A percentile compares a stretch with the other conserved stretches of the same genome.
Conservation (phyloP, 2,888 invertebrate genomes). For the Auanema sp. region DNA sequence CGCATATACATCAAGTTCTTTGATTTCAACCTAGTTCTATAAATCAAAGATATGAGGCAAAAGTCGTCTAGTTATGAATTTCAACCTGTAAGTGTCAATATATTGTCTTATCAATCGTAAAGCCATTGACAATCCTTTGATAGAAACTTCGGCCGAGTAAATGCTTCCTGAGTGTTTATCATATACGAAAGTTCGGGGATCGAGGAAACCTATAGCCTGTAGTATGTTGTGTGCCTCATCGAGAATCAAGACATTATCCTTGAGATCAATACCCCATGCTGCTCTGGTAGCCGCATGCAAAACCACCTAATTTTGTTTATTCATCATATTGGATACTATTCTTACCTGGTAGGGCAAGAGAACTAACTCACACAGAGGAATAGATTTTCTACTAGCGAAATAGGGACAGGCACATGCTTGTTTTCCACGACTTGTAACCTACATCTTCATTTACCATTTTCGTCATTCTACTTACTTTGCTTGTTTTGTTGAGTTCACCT, state of each 20-base stretch:
- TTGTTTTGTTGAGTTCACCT: constrained; percentile 65
- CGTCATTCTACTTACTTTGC: constrained; percentile 13
- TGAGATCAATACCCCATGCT: constrained; percentile 75
- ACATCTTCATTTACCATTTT: neutral
- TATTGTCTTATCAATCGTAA: constrained; percentile 43
- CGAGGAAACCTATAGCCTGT: constrained; percentile 77
- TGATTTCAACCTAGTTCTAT: constrained; percentile 28
- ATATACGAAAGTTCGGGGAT: neutral
- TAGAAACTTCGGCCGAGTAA: constrained; percentile 41
- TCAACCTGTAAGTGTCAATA: constrained; percentile 28
- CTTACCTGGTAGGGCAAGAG: constrained; percentile 66
- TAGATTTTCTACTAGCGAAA: constrained; percentile 82
- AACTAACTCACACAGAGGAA: constrained; percentile 78
- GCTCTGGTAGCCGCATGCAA: constrained; percentile 79
- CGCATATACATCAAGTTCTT: constrained; percentile 50
- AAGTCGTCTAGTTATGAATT: neutral
- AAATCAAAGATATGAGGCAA: constrained; percentile 9
- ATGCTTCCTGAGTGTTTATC: constrained; percentile 25
- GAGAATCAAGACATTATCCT: constrained; percentile 79
- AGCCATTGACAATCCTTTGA: constrained; percentile 29
- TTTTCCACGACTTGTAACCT: constrained; percentile 69
- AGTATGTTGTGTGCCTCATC: constrained; percentile 97
- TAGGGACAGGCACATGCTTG: constrained; percentile 85
- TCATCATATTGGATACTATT: neutral
- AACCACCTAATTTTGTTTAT: constrained; percentile 71